Conservation (phyloP, 2,888 invertebrate genomes). For the Netelia fuscicornis region DNA sequence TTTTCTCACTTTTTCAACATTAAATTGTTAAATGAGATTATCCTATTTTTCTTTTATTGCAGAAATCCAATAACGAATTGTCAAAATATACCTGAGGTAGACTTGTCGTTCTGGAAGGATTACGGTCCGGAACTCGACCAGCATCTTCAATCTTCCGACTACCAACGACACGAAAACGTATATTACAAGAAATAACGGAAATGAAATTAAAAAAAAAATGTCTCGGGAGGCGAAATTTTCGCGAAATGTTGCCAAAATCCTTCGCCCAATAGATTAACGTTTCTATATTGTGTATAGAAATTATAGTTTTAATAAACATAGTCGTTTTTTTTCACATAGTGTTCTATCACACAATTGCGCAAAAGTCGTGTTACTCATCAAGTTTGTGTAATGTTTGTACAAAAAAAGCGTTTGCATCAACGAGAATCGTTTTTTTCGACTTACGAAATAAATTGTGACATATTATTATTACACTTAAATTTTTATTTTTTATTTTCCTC, state of each 20-base stretch:
- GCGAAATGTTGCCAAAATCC: conserved; percentile 49
- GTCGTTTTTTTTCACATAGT: conserved; percentile 8
- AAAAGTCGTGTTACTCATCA: conserved; percentile 4
- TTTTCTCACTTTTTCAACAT: background rate
- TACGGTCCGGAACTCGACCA: conserved; percentile 65
- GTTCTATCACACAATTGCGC: background rate
- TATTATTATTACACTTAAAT: conserved; percentile 10
- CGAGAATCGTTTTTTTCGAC: conserved; percentile 14
- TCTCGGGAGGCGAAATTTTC: conserved; percentile 7
- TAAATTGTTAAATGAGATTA: background rate
- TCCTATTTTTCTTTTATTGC: conserved; percentile 76
- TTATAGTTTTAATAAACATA: conserved; percentile 10
- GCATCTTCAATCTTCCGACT: conserved; percentile 41
- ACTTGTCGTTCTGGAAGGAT: conserved; percentile 88
- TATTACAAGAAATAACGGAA: conserved; percentile 65
- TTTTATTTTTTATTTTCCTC: background rate
- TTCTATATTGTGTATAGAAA: conserved; percentile 41
- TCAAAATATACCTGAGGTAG: conserved; percentile 87
- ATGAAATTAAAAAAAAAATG: conserved; percentile 4
- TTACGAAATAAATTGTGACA: conserved; percentile 42
- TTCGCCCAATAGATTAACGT: conserved; percentile 26
- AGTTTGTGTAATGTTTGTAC: conserved; percentile 16
- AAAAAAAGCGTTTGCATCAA: background rate
- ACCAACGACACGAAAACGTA: conserved; percentile 53
- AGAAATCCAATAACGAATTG: conserved; percentile 90